Base-by-base conservation (phyloP, 2,797 vertebrate genomes). In the Xyrichtys novacula region DNA sequence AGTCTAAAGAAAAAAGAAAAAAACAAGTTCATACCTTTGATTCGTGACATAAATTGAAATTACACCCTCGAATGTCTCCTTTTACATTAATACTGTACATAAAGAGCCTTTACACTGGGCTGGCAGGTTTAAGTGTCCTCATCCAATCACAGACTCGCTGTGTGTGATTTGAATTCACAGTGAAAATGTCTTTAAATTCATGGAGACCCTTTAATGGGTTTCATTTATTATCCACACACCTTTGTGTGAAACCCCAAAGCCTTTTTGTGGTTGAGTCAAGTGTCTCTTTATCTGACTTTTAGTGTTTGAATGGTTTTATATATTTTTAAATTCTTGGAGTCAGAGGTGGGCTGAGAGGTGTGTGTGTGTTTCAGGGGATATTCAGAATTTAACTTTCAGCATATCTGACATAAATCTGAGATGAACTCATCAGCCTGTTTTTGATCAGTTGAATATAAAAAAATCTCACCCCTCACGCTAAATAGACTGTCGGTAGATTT, bases 171-270 rank as follows among this genome's bases (percentile, higher is more conserved):
- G 80, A 70, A 84, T 84, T 71, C 71, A 32, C 74, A 32, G 56
- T 6, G 53, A 75, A 78, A 65, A 65, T 66, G 76, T 46, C 44
- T 63, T 25, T 10, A 9, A 17, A 46, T 15, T 7, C 19, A 80
- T 71, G 80, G 76, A 80, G 83, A 85, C 65, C 28, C 34, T 79
- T 83, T 32, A 53, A 7, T 47, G 23, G 55, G 67, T 76, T 75
- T 83, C 34, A 84, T 91, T 84, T 84, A 80, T 86, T 91, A 88
- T 88, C 90, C 63, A 63, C 66, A 67, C 48, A 38, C 79, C 69
- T 66, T 84, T 77, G 47, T 58, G 75, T 83, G 74, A 65, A 88
- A 84, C 70, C 55, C 29, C 68, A 72, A 74, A 54, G 32, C 42
- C 61, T 65, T 65, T 79, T 1, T 29, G 48, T 63, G 74, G 72